Evolutionary conservation across 2,888 invertebrate species (phyloP).

Genomic region (Thecocarcelia acutangulata): DNA sequence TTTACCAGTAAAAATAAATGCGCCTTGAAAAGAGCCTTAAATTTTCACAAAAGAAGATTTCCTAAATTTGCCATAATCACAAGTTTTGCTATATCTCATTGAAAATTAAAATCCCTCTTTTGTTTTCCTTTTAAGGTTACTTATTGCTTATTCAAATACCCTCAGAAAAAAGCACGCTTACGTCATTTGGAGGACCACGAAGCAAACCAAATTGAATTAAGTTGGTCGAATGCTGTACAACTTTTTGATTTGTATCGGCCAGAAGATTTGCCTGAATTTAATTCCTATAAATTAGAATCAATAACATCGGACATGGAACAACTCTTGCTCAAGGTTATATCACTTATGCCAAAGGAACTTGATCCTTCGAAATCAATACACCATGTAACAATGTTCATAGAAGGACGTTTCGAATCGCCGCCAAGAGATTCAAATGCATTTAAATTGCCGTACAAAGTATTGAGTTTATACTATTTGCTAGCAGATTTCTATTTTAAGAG

Average conservation of each 20-base stretch:
- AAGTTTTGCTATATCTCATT: too few species aligned
- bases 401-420: slow-evolving; percentile 83
- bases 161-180: slow-evolving; percentile 85
- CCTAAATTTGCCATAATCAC: too few species aligned
- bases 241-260: slow-evolving; percentile 92
- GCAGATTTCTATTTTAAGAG: slow-evolving; percentile 96
- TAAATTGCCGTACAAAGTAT: slow-evolving; percentile 84
- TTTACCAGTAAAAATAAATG: too few species aligned
- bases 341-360: slow-evolving; percentile 86
- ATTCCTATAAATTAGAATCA: slow-evolving; percentile 87
- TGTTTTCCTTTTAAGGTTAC: slow-evolving; percentile 78
- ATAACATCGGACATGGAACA: slow-evolving; percentile 92
- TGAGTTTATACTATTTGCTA: slow-evolving; percentile 92
- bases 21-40: too few species aligned
- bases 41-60: too few species aligned
- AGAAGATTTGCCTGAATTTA: slow-evolving; percentile 89
- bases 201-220: slow-evolving; percentile 85
- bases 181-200: slow-evolving; percentile 84
- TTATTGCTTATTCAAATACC: slow-evolving; percentile 93
- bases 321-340: slow-evolving; percentile 87
- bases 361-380: slow-evolving; percentile 85
- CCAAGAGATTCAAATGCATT: slow-evolving; percentile 83
- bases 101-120: background rate
- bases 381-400: slow-evolving; percentile 86
- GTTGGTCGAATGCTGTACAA: slow-evolving; percentile 88